Evolutionary conservation across 2,888 invertebrate species (phyloP), one percentile per base, ranked within the genome.

Genomic region (Megastigmus dorsalis): DNA sequence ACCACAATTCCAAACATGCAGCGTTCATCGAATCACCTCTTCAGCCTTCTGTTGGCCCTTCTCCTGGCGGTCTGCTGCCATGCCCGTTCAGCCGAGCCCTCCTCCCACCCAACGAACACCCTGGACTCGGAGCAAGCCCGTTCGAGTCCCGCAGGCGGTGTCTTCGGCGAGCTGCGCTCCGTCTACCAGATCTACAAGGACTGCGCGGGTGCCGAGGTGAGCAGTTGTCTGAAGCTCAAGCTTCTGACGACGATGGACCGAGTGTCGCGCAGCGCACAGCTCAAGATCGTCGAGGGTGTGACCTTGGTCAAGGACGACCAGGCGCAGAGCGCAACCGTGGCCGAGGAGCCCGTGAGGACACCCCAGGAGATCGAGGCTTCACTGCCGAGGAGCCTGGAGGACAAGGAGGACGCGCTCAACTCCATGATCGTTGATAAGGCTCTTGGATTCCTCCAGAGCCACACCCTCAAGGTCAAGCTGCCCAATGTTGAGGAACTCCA

Each of bases 141-240:
- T 79, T 84, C 33, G 84, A 60, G 3, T 30, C 66, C 52, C 0
- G 50, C 45, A 62, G 84, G 78, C 75, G 84, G 85, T 45, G 79
- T 87, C 78, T 88, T 93, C 78, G 92, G 92, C 78, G 95, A 95
- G 82, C 88, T 95, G 5, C 91, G 93, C 80, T 91, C 93, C 82
- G 91, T 94, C 78, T 95, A 94, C 83, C 94, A 94, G 85, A 91
- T 94, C 78, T 95, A 95, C 88, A 94, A 93, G 87, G 95, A 95
- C 82, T 95, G 95, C 89, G 90, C 93, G 74, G 91, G 91, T 92
- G 79, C 88, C 67, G 85, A 89, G 74, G 76, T 93, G 28, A 91
- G 92, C 20, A 92, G 93, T 74, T 96, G 95, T 81, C 89, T 96
- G 63, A 95, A 95, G 87, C 88, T 95, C 75, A 95, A 95, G 85